Base-by-base conservation (phyloP, 2,113 vertebrate species). In the Microtus richardsoni region DNA sequence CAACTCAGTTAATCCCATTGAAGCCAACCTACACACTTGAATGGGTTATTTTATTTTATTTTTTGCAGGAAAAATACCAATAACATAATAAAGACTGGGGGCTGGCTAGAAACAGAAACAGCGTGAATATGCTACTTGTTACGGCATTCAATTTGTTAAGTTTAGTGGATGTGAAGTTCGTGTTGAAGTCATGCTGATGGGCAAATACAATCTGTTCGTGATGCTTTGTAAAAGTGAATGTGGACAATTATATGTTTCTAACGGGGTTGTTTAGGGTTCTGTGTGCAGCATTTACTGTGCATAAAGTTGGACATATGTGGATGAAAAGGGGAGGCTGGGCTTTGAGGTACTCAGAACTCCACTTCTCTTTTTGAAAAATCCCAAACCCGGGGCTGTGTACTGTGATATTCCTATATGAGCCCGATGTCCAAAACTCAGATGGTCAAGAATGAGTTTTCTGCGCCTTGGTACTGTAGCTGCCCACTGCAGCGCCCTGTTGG, bases 401-500 rank as follows among this genome's bases (percentile, higher is more conserved):
- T 26, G 52, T 54, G 74, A 73, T 41, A 90, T 44, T 7, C 77
- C 78, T 73, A 11, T 73, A 71, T 68, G 19, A 4, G 49, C 58
- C 47, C 30, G 33, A 91, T 44, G 89, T 82, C 49, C 39, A 88
- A 95, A 93, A 68, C 91, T 88, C 83, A 89, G 85, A 71, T 90
- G 71, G 84, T 82, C 93, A 54, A 93, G 70, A 91, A 70, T 58
- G 95, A 82, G 62, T 78, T 89, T 93, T 95, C 75, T 96, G 44
- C 5, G 91, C 33, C 83, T 96, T 91, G 52, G 28, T 95, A 73
- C 58, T 93, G 54, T 64, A 93, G 93, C 95, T 95, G 89, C 84
- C 93, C 93, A 83, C 24, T 88, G 96, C 93, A 98, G 82, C 70
- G 47, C 84, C 92, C 88, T 96, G 68, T 71, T 93, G 86, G 77